Evolutionary conservation across 2,888 invertebrate genomes (phyloP).

Genomic region (Trachelus troglodyta): DNA sequence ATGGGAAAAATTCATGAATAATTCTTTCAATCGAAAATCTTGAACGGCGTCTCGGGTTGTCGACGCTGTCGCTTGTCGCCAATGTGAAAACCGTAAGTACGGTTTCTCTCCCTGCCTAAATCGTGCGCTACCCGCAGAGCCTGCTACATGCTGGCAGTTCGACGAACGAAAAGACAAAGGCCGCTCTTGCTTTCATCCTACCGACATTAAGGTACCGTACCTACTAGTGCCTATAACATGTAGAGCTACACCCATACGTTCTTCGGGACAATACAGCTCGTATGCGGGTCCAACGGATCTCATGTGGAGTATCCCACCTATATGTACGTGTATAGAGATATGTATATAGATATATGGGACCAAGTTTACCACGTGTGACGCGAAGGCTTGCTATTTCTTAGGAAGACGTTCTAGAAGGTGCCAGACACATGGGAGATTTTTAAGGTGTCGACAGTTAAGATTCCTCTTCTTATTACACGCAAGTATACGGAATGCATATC

Average conservation of each 20-base stretch:
- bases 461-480: too few species aligned
- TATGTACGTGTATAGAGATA: too few species aligned
- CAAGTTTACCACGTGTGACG: too few species aligned
- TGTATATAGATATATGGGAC: too few species aligned
- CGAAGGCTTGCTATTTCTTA: too few species aligned
- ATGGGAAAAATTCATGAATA: too few species aligned
- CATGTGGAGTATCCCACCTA: slow-evolving; percentile 42
- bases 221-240: slow-evolving; percentile 22
- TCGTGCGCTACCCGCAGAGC: slow-evolving; percentile 61
- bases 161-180: slow-evolving; percentile 48
- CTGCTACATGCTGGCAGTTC: slow-evolving; percentile 50
- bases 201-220: slow-evolving; percentile 62
- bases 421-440: too few species aligned
- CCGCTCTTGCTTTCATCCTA: slow-evolving; percentile 40
- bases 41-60: slow-evolving; percentile 42
- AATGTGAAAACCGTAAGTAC: background rate
- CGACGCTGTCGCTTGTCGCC: slow-evolving; percentile 16
- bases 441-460: too few species aligned
- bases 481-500: too few species aligned
- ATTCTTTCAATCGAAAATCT: too few species aligned
- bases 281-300: slow-evolving; percentile 66
- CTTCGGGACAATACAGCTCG: slow-evolving; percentile 61
- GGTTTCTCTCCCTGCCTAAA: too few species aligned
- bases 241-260: slow-evolving; percentile 8
- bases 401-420: too few species aligned